A percentile compares a stretch with the other conserved stretches of the same genome.
Conservation (phyloP, 1,140 invertebrate genomes). For the Sinella curviseta region DNA sequence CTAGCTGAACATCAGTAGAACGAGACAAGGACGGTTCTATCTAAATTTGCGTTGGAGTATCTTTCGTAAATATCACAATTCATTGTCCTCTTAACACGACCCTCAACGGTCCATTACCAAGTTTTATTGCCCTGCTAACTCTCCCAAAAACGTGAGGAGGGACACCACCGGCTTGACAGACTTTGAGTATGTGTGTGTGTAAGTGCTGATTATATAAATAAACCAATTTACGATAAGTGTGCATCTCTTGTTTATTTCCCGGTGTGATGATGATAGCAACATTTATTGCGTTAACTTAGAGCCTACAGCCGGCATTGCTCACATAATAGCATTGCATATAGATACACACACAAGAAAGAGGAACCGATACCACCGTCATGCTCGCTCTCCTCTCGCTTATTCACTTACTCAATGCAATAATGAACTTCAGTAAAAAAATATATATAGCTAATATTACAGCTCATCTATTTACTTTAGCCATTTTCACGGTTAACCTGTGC, state of each 20-base stretch:
- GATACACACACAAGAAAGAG: no score
- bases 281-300: neutral
- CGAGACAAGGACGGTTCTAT: no score
- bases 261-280: slow-evolving; percentile 6
- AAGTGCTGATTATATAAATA: slow-evolving; percentile 39
- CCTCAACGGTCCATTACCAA: slow-evolving; percentile 42
- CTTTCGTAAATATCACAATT: slow-evolving; percentile 16
- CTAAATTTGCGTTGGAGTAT: neutral
- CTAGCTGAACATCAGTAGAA: no score
- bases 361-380: neutral
- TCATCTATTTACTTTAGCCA: neutral
- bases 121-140: slow-evolving; percentile 45
- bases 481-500: neutral
- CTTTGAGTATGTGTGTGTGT: neutral
- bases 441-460: neutral
- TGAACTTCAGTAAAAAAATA: neutral
- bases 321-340: neutral
- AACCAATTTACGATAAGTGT: slow-evolving; percentile 46
- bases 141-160: neutral
- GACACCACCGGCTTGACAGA: neutral
- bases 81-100: slow-evolving; percentile 33
- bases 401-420: neutral
- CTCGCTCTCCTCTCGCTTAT: neutral
- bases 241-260: slow-evolving; percentile 23
- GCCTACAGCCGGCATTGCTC: neutral